Evolutionary conservation across 1,140 invertebrate genomes (phyloP).

Genomic region (Ericerus pela): DNA sequence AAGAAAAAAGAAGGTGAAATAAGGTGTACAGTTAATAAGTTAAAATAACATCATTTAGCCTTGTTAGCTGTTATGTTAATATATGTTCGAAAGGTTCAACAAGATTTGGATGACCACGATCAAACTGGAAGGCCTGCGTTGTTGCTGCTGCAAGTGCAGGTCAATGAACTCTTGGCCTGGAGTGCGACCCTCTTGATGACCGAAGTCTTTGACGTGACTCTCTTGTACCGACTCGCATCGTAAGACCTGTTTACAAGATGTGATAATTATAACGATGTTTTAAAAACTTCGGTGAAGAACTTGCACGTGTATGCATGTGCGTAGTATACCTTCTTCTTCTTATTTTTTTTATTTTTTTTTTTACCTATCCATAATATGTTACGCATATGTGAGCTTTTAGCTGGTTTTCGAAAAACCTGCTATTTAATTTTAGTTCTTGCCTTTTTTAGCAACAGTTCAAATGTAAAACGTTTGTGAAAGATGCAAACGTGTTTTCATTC

Average conservation of each 20-base stretch:
- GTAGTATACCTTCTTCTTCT: too few relatives aligned
- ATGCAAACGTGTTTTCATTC: too few relatives aligned
- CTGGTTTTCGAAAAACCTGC: too few relatives aligned
- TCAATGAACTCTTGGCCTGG: constrained; percentile 9
- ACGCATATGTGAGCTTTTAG: too few relatives aligned
- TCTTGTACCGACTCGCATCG: background rate
- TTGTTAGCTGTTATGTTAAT: constrained; percentile 10
- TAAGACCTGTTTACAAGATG: background rate
- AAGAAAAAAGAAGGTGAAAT: background rate
- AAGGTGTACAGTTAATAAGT: background rate
- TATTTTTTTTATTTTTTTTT: too few relatives aligned
- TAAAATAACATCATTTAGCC: constrained; percentile 5
- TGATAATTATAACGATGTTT: too few relatives aligned
- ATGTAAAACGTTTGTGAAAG: too few relatives aligned
- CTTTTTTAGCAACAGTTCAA: too few relatives aligned
- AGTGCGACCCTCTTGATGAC: constrained; percentile 8
- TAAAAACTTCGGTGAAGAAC: too few relatives aligned
- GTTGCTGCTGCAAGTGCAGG: background rate
- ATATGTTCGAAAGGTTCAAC: constrained; percentile 6
- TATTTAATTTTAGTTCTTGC: too few relatives aligned
- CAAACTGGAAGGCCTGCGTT: constrained; percentile 9
- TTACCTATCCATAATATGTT: too few relatives aligned
- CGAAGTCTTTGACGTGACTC: background rate
- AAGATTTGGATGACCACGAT: constrained; percentile 9
- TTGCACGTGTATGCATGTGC: too few relatives aligned